phyloP scores from a whole-genome alignment of 2,888 invertebrate species.

The Autographa gamma region DNA sequence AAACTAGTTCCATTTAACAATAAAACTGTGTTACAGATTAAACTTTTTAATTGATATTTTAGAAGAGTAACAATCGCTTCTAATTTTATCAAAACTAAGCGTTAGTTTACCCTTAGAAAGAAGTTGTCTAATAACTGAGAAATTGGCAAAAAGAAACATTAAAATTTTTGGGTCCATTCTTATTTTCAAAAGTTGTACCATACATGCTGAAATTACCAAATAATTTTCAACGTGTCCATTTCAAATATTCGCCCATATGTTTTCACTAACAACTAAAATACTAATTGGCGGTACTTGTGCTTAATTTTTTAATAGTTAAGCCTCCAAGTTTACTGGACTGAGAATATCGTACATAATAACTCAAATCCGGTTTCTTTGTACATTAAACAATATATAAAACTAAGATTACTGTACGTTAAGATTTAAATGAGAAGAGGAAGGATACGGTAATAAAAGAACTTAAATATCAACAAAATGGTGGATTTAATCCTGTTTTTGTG shows the following conservation, averaged over 20 bases:
- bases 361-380: constrained; percentile 56
- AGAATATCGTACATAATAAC: constrained; percentile 53
- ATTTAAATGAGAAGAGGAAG: constrained; percentile 13
- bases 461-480: background rate
- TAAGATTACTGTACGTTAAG: background rate
- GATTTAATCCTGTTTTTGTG: background rate
- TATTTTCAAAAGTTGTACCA: too few species aligned
- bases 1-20: too few species aligned
- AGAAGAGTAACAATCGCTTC: too few species aligned
- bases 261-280: constrained; percentile 24
- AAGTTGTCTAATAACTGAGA: too few species aligned
- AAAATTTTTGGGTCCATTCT: too few species aligned
- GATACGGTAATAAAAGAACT: background rate
- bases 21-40: too few species aligned
- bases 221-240: background rate
- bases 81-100: too few species aligned
- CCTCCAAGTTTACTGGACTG: constrained; percentile 46
- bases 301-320: constrained; percentile 33
- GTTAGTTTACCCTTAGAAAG: too few species aligned
- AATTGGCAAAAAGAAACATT: too few species aligned
- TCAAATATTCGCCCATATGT: constrained; percentile 21
- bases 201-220: too few species aligned
- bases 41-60: too few species aligned
- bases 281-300: constrained; percentile 49
- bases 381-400: constrained; percentile 3